phyloP scores from a whole-genome alignment of 1,140 invertebrate species.

The Radopholus similis region DNA sequence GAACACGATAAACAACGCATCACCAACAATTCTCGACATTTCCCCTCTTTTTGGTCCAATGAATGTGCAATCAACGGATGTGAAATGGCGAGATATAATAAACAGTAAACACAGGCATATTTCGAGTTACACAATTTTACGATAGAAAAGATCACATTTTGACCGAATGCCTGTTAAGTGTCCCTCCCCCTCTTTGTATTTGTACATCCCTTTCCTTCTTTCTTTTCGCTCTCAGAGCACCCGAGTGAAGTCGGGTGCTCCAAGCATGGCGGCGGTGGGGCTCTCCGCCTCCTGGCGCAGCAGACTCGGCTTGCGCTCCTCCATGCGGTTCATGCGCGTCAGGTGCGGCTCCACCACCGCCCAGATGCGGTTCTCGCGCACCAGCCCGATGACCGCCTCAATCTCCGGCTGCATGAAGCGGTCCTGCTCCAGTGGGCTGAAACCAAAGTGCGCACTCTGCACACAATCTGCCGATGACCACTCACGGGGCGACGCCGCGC shows the following conservation, averaged over 20 bases:
- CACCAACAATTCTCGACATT: too few relatives aligned
- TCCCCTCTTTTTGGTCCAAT: too few relatives aligned
- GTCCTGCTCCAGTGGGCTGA: constrained; percentile 51
- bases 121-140: too few relatives aligned
- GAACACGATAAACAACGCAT: too few relatives aligned
- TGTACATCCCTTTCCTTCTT: too few relatives aligned
- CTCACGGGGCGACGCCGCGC: constrained; percentile 60
- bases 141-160: too few relatives aligned
- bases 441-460: constrained; percentile 14
- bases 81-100: too few relatives aligned
- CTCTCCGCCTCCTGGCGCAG: constrained; percentile 46
- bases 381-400: constrained; percentile 48
- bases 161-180: too few relatives aligned
- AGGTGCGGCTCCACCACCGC: constrained; percentile 47
- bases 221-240: constrained; percentile 20
- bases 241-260: constrained; percentile 15
- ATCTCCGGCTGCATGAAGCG: constrained; percentile 59
- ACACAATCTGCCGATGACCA: not conserved
- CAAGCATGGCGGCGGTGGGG: constrained; percentile 41
- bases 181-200: too few relatives aligned
- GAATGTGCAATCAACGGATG: too few relatives aligned
- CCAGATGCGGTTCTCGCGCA: constrained; percentile 56
- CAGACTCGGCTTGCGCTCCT: constrained; percentile 42
- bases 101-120: too few relatives aligned
- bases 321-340: constrained; percentile 42